Percentiles rank a stretch among this genome's conserved stretches.
phyloP scores from a whole-genome alignment of 1,140 invertebrate genomes.

The Cydia splendana region DNA sequence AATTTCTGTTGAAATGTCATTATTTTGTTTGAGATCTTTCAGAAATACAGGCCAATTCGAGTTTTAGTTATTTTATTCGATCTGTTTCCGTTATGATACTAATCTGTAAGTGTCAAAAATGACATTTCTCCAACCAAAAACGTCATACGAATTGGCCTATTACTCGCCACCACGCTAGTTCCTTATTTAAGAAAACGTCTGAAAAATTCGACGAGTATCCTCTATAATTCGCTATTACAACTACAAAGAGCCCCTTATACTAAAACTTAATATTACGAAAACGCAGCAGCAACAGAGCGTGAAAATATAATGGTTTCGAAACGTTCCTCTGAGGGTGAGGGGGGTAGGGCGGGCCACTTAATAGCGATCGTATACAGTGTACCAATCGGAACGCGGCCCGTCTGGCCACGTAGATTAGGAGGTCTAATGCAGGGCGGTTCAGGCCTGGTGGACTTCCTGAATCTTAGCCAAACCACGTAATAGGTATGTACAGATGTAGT shows the following conservation, averaged over 20 bases:
- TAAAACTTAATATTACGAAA: conserved; percentile 31
- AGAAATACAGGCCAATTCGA: too few species aligned
- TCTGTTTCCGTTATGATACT: too few species aligned
- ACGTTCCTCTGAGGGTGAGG: neutral
- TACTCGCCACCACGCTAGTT: too few species aligned
- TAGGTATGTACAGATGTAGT: too few species aligned
- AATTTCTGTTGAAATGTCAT: too few species aligned
- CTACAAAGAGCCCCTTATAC: conserved; percentile 1
- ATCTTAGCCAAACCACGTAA: too few species aligned
- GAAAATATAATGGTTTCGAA: conserved; percentile 28
- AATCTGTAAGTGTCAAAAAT: too few species aligned
- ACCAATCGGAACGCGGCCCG: neutral
- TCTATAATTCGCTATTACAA: neutral
- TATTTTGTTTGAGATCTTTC: too few species aligned
- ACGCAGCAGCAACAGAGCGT: conserved; percentile 9
- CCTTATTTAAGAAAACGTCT: neutral
- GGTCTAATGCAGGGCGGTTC: neutral
- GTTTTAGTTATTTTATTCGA: too few species aligned
- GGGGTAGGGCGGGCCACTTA: conserved; percentile 17
- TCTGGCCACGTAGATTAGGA: neutral
- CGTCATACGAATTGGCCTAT: too few species aligned
- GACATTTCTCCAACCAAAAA: too few species aligned
- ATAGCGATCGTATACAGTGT: conserved; percentile 21
- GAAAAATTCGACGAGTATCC: neutral
- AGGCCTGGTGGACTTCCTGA: too few species aligned